phyloP scores from a whole-genome alignment of 2,797 vertebrate species.

The Galagoides demidoff region DNA sequence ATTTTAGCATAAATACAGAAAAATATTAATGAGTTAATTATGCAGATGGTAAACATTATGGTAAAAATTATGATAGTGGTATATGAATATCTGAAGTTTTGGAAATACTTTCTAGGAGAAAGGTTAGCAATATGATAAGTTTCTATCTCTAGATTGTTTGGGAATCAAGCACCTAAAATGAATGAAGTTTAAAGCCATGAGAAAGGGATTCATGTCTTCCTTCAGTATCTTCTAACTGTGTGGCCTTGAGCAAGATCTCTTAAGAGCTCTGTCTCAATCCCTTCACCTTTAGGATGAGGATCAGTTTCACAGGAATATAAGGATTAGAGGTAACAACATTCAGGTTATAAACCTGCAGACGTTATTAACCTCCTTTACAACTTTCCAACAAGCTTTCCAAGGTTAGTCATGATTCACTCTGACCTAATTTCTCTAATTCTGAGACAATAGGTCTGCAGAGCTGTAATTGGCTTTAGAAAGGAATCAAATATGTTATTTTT shows the following conservation, averaged over 20 bases:
- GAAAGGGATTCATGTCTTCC: background rate
- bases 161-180: background rate
- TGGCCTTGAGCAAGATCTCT: background rate
- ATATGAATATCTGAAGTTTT: background rate
- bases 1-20: slow-evolving; percentile 28
- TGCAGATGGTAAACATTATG: background rate
- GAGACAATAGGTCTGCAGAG: slow-evolving; percentile 23
- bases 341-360: background rate
- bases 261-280: background rate
- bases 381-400: slow-evolving; percentile 41
- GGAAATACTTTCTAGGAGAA: background rate
- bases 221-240: background rate
- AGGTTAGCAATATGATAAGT: background rate
- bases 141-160: background rate
- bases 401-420: slow-evolving; percentile 28
- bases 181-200: background rate
- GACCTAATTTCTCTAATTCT: slow-evolving; percentile 68
- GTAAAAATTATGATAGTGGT: background rate
- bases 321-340: background rate
- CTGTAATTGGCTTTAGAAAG: slow-evolving; percentile 47
- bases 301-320: background rate
- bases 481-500: slow-evolving; percentile 24
- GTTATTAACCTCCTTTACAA: slow-evolving; percentile 55
- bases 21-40: slow-evolving; percentile 33
- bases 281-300: background rate